A percentile compares a stretch with the other conserved stretches of the same genome.
Conservation (phyloP, 2,113 vertebrate genomes). For the Anseranas semipalmata region DNA sequence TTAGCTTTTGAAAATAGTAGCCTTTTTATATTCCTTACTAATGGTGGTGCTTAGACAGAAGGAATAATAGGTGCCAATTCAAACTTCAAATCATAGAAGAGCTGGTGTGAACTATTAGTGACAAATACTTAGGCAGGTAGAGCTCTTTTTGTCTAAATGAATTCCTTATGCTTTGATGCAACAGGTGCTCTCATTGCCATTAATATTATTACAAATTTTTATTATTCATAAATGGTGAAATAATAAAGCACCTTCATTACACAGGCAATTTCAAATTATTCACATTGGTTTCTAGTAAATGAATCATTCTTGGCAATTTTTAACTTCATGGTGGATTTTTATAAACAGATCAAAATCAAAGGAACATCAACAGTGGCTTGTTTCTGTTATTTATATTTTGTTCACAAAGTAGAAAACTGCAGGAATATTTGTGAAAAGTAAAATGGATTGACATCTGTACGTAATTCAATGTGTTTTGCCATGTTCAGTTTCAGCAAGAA, state of each 20-base stretch:
- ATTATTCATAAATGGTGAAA: background rate
- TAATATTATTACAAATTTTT: background rate
- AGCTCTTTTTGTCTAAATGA: background rate
- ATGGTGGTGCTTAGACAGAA: background rate
- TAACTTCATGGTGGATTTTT: background rate
- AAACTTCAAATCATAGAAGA: background rate
- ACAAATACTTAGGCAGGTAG: background rate
- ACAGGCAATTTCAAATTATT: background rate
- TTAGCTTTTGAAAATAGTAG: background rate
- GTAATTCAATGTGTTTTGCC: background rate
- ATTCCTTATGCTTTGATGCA: background rate
- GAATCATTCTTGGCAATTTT: background rate
- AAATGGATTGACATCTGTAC: background rate
- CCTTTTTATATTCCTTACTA: background rate
- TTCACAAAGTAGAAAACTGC: background rate
- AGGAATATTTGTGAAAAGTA: background rate
- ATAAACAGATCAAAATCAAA: background rate
- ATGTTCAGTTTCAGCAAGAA: background rate
- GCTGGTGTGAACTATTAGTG: background rate
- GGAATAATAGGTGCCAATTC: background rate
- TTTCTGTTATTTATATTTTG: background rate
- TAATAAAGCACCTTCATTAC: background rate
- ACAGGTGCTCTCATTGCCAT: background rate
- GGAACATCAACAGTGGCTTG: fast-evolving
- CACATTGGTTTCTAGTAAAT: background rate